Evolutionary conservation across 2,113 vertebrate species (phyloP), one percentile per base, ranked within the genome.

Genomic region (Aythya baeri): DNA sequence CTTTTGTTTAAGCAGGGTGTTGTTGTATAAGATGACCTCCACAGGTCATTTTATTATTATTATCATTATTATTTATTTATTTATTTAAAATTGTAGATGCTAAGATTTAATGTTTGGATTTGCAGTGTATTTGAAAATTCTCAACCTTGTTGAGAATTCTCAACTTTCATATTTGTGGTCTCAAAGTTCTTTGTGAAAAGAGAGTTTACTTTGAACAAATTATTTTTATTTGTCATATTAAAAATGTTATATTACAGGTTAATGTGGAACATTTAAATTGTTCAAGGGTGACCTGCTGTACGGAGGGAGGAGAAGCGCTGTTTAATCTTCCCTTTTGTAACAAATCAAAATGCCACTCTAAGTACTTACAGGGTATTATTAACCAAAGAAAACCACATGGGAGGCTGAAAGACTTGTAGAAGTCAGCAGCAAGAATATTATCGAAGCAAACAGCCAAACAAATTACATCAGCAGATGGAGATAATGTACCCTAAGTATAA

Each of bases 251-350:
- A 6, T 68, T 96, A 29, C 20, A 82, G 7, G 27, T 5, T 96
- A 93, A 94, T 84, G 79, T 50, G 9, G 79, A 94, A 83, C 94
- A 96, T 80, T 95, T 89, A 91, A 91, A 13, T 26, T 52, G 50
- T 52, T 95, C 82, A 89, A 16, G 49, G 23, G 25, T 93, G 44
- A 93, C 93, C 65, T 92, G 36, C 7, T 77, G 25, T 79, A 38
- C 18, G 86, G 29, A 83, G 15, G 50, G 65, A 91, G 25, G 63
- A 90, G 44, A 94, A 91, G 17, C 17, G 61, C 41, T 94, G 26
- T 66, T 92, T 65, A 71, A 7, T 57, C 32, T 94, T 86, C 27
- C 14, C 11, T 71, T 88, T 83, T 44, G 31, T 49, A 91, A 88
- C 41, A 92, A 95, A 94, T 80, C 29, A 91, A 92, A 94, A 59